These are phyloP conservation scores for Noctua comes DNA, from an alignment of 2,888 invertebrate genomes.

Conservation along the genomic window DNA sequence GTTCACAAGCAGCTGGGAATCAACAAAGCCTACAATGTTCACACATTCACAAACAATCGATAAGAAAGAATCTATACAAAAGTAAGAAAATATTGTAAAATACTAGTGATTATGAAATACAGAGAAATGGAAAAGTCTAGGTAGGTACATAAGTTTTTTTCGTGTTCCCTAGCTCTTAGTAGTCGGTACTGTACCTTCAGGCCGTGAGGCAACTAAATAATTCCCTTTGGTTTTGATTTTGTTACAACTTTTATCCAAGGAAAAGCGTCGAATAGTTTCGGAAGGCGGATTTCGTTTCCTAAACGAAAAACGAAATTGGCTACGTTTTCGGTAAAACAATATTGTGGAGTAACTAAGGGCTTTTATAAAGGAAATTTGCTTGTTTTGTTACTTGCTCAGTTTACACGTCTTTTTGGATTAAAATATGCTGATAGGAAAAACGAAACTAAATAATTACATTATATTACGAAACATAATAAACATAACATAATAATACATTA, in stretches of 20 bases:
- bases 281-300: constrained; percentile 20
- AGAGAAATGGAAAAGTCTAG: background rate
- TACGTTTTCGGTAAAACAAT: constrained; percentile 40
- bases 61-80: no score
- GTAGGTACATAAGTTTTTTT: background rate
- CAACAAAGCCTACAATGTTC: no score
- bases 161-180: background rate
- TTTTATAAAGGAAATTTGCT: constrained; percentile 15
- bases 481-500: no score
- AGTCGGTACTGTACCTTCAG: background rate
- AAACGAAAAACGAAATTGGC: constrained; percentile 45
- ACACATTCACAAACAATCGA: no score
- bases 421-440: background rate
- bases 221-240: constrained; percentile 42
- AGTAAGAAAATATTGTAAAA: no score
- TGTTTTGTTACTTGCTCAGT: background rate
- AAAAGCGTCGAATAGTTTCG: constrained; percentile 46
- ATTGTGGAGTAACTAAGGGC: constrained; percentile 12
- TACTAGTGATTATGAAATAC: no score
- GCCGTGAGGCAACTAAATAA: constrained; percentile 36
- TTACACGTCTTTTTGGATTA: background rate
- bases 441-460: background rate
- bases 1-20: no score
- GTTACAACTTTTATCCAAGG: constrained; percentile 28
- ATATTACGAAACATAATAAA: no score